Conservation (phyloP, 64 coral and sea anemone genomes). For the Montipora sp. region DNA sequence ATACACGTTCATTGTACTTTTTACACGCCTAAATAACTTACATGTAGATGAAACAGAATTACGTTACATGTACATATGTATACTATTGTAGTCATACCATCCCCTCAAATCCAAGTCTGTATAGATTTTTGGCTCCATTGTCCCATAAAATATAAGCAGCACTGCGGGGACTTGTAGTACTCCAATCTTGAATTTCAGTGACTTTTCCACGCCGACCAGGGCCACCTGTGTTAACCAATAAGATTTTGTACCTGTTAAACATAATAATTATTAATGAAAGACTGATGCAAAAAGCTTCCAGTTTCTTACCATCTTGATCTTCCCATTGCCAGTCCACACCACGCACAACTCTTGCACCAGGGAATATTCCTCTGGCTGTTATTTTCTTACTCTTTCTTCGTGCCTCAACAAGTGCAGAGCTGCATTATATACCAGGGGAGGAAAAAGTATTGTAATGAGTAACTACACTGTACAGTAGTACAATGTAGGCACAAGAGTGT, state of each 20-base stretch:
- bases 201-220: slow-evolving; percentile 96
- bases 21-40: no score
- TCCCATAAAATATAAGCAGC: slow-evolving; percentile 97
- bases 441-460: neutral
- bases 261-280: no score
- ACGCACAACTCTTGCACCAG: slow-evolving; percentile 95
- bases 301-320: slow-evolving; percentile 89
- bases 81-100: slow-evolving; percentile 54
- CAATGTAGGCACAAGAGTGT: no score
- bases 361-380: slow-evolving; percentile 89
- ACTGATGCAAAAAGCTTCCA: no score
- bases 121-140: slow-evolving; percentile 96
- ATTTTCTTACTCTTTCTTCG: slow-evolving; percentile 95
- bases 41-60: neutral
- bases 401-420: slow-evolving; percentile 71
- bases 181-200: slow-evolving; percentile 98
- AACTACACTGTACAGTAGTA: neutral
- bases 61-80: neutral
- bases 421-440: neutral
- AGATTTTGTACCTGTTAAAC: neutral
- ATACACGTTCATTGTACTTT: no score
- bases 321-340: slow-evolving; percentile 99
- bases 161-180: slow-evolving; percentile 92
- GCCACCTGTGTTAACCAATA: slow-evolving; percentile 56
- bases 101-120: slow-evolving; percentile 97